Conservation (phyloP, 2,888 invertebrate species). For the Nycteola revayana region DNA sequence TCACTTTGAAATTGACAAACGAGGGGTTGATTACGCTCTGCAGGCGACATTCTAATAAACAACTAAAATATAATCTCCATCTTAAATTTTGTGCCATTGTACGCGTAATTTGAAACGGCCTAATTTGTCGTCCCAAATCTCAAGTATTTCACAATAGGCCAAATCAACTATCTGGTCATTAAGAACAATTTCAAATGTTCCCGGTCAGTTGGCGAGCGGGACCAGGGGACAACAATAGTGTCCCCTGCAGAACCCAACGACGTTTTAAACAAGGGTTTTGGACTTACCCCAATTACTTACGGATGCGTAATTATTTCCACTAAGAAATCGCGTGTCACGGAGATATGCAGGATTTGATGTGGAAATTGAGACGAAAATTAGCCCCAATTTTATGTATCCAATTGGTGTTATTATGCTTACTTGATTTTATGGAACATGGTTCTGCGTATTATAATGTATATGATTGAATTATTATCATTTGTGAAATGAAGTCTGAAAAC, state of each 20-base stretch:
- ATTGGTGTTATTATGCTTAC: not conserved
- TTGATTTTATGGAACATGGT: too few relatives aligned
- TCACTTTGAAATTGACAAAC: not conserved
- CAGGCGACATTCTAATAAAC: not conserved
- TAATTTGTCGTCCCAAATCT: constrained; percentile 23
- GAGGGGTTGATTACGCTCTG: not conserved
- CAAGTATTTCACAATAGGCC: constrained; percentile 49
- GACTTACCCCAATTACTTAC: constrained; percentile 68
- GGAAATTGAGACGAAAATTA: not conserved
- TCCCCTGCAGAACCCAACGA: constrained; percentile 67
- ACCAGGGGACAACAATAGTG: constrained; percentile 60
- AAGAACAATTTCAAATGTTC: constrained; percentile 69
- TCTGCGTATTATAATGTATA: too few relatives aligned
- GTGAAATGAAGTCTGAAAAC: too few relatives aligned
- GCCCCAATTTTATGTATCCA: not conserved
- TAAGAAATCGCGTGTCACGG: constrained; percentile 41
- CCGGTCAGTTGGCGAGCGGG: constrained; percentile 61
- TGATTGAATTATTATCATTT: too few relatives aligned
- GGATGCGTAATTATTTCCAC: constrained; percentile 73
- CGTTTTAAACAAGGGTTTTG: constrained; percentile 75
- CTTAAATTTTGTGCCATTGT: constrained; percentile 2
- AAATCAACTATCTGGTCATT: constrained; percentile 53
- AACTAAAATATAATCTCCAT: not conserved
- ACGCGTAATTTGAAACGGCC: constrained; percentile 5
- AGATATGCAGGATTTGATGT: constrained; percentile 3